Evolutionary conservation across 2,113 vertebrate species (phyloP), one percentile per base, ranked within the genome.

Genomic region (Cnemophilus loriae): DNA sequence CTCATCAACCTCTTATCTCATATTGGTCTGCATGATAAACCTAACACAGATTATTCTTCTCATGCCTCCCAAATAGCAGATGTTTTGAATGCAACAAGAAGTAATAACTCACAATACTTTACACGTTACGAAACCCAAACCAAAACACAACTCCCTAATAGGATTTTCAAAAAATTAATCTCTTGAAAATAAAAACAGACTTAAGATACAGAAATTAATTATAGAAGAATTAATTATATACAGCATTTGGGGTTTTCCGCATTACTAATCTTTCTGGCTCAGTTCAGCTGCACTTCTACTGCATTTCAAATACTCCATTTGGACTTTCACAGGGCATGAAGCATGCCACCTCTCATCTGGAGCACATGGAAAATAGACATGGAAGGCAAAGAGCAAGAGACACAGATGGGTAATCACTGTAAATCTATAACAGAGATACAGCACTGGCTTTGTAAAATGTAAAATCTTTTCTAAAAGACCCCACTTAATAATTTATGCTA

Each of bases 71-170:
- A 70, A 67, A 63, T 2, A 87, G 13, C 41, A 89, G 47, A 23
- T 75, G 10, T 88, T 88, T 71, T 2, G 3, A 78, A 53, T n/a
- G 16, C 13, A 80, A n/a, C 15, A 56, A 79, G 69, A 73, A 86
- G 21, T 16, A 77, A 23, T 26, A 65, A 42, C 9, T 91, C 68
- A 17, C 17, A 50, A 49, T 32, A 15, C 11, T 27, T 49, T 74
- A 35, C 27, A 46, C 0, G 0, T 56, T 64, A 56, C 16, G 65
- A 87, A 74, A 65, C 3, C 1, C 47, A 53, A 75, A 47, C 1
- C 19, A 75, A 83, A 80, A 15, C 1, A 3, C 13, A 37, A 2
- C 17, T 57, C 32, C 22, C 26, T 80, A 57, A 23, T 11, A 41
- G 4, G 42, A 42, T 9, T 71, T 22, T 33, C 4, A 79, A 82